Evolutionary conservation across 2,113 vertebrate species (phyloP).

Genomic region (Rhipidura dahli): DNA sequence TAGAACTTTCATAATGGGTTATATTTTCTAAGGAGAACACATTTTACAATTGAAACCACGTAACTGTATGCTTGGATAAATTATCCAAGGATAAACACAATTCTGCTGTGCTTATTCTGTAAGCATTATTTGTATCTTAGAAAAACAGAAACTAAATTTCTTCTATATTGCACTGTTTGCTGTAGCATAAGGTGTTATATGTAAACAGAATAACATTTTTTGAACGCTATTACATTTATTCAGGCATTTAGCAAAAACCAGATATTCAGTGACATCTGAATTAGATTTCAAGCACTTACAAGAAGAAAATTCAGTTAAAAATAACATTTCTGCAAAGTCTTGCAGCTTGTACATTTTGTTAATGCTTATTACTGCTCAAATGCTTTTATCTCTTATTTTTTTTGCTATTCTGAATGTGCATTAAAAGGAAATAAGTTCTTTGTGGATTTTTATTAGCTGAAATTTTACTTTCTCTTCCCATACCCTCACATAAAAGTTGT

Average conservation of each 20-base stretch:
- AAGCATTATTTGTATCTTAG: neutral
- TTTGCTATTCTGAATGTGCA: neutral
- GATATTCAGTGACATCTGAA: neutral
- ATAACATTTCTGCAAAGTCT: neutral
- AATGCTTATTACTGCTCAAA: neutral
- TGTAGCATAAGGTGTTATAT: neutral
- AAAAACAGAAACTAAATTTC: neutral
- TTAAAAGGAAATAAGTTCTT: neutral
- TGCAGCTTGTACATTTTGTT: neutral
- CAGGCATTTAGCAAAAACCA: neutral
- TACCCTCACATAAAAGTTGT: neutral
- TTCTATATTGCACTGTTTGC: neutral
- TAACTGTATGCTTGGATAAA: neutral
- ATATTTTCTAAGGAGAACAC: neutral
- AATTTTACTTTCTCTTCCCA: neutral
- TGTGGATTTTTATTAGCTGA: neutral
- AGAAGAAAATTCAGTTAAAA: neutral
- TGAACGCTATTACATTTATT: neutral
- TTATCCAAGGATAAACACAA: neutral
- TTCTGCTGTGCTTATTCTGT: neutral
- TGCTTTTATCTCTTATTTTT: neutral
- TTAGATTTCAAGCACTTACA: neutral
- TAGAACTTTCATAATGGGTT: neutral
- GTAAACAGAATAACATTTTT: neutral
- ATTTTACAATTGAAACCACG: neutral